Evolutionary conservation across 2,888 invertebrate genomes (phyloP).

Genomic region (Perithous albicinctus): DNA sequence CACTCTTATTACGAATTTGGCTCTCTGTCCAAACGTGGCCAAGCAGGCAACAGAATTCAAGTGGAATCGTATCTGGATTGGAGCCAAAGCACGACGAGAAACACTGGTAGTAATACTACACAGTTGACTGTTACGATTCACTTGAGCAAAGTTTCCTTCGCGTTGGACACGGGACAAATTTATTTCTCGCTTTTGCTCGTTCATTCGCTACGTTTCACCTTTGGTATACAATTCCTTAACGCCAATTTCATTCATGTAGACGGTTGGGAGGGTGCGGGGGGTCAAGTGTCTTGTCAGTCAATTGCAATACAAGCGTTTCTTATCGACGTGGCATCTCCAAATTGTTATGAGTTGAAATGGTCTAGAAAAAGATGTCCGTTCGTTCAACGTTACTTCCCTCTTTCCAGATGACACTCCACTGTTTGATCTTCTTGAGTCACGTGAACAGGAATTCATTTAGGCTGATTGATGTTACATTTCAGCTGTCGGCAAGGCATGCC

Average conservation of each 20-base stretch:
- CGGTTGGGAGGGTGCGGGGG: too few species aligned
- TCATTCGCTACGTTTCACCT: not conserved
- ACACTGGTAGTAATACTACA: slow-evolving; percentile 46
- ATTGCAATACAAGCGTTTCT: too few species aligned
- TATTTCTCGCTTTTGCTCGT: slow-evolving; percentile 15
- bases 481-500: too few species aligned
- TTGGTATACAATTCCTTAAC: not conserved
- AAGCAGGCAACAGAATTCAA: slow-evolving; percentile 52
- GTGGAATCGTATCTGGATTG: slow-evolving; percentile 55
- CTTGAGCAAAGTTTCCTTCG: slow-evolving; percentile 43
- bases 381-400: too few species aligned
- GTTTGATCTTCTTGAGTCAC: too few species aligned
- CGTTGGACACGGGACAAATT: slow-evolving; percentile 10
- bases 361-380: too few species aligned
- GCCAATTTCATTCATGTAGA: not conserved
- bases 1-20: slow-evolving; percentile 36
- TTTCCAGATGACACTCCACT: too few species aligned
- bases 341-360: too few species aligned
- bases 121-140: slow-evolving; percentile 49
- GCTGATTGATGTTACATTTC: too few species aligned
- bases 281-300: too few species aligned
- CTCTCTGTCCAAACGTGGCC: slow-evolving; percentile 31
- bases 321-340: too few species aligned
- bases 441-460: too few species aligned
- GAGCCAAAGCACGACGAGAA: slow-evolving; percentile 57